Evolutionary conservation across 2,113 vertebrate species (phyloP), one percentile per base, ranked within the genome.

Genomic region (Rhabdornis inornatus): DNA sequence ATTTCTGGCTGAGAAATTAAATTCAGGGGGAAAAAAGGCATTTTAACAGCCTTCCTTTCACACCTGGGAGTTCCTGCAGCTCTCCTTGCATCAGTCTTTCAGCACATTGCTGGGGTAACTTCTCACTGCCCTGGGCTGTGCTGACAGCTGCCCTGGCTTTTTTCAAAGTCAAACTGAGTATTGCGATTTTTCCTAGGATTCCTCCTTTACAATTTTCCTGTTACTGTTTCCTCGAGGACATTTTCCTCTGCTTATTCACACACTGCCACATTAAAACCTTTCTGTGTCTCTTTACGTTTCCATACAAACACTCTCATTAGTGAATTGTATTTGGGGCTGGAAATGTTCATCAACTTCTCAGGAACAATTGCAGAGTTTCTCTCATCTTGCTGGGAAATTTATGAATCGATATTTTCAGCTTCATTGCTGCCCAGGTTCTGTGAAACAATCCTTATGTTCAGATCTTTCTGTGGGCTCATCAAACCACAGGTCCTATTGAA

Each of bases 381-480:
- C 92, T 93, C 85, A 63, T 83, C 83, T 95, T 90, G 49, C 56
- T 28, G 47, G 79, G 90, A 94, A 97, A 96, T 94, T 94, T 93
- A 94, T 95, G 94, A 94, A 96, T 96, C 76, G 24, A 33, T 95
- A 92, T 95, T 96, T 97, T 97, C 95, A 60, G 96, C 96, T 97
- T 90, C 93, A 96, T 96, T 95, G 94, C 93, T 94, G 90, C 95
- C 74, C 95, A 96, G 68, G 93, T 96, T 90, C 88, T 96, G 94
- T 97, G 96, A 97, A 97, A 94, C 90, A 96, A 96, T 96, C 93
- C 94, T 96, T 96, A 95, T 96, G 96, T 88, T 96, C 95, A 78
- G 56, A 70, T 76, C 94, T 95, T 97, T 83, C 96, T 79, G 33
- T 0, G 94, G 95, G 94, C 93, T 95, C 93, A 97, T 97, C 94